These are phyloP conservation scores for Pitangus sulphuratus DNA, from an alignment of 2,797 vertebrate genomes.

Conservation along the genomic window DNA sequence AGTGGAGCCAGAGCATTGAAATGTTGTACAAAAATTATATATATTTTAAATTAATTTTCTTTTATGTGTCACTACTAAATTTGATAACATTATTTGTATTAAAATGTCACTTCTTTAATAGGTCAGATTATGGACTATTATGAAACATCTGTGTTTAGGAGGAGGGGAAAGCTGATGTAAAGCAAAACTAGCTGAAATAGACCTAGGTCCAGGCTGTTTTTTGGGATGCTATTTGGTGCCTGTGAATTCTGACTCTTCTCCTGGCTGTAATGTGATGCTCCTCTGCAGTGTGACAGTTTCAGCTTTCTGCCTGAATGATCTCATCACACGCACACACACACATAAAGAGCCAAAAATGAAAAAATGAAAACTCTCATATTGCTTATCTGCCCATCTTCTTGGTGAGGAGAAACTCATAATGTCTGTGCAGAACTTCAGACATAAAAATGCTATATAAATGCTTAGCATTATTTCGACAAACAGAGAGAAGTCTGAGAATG, in stretches of 20 bases:
- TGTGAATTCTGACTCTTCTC: not conserved
- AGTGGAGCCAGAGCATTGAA: not conserved
- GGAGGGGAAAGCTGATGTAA: not conserved
- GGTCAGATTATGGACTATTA: not conserved
- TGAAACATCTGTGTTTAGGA: not conserved
- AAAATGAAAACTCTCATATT: conserved; percentile 31
- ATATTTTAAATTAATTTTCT: not conserved
- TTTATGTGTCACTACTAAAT: not conserved
- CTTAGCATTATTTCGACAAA: not conserved
- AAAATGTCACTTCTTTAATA: not conserved
- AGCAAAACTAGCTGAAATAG: not conserved
- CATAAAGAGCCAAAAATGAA: conserved; percentile 11
- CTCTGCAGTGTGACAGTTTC: conserved; percentile 26
- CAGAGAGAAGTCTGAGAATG: not conserved
- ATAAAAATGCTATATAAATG: conserved; percentile 13
- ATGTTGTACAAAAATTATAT: not conserved
- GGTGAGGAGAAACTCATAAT: conserved; percentile 28
- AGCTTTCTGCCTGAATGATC: conserved; percentile 45
- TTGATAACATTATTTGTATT: not conserved
- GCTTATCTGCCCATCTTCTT: conserved; percentile 37
- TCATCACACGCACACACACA: not conserved
- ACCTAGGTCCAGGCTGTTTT: not conserved
- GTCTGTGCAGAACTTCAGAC: conserved; percentile 12
- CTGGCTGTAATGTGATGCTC: not conserved
- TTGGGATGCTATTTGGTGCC: not conserved